These are phyloP conservation scores for Ceyx margarethae DNA, from an alignment of 2,113 vertebrate species.

Conservation along the genomic window DNA sequence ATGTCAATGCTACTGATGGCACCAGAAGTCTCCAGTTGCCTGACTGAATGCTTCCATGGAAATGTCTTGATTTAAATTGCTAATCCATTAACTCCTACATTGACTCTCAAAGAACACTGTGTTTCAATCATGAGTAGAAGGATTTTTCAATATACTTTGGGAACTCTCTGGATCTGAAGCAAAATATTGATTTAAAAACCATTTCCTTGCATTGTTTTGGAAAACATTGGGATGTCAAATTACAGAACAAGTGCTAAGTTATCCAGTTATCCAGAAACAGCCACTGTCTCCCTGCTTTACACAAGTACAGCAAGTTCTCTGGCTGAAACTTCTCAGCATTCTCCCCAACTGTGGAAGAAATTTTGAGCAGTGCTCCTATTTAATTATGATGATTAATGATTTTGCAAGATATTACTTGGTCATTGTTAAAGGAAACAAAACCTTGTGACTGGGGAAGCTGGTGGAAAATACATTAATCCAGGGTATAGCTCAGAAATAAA, in stretches of 20 bases:
- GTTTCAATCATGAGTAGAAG: not conserved
- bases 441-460: not conserved
- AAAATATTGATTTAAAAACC: not conserved
- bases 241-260: not conserved
- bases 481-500: not conserved
- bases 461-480: not conserved
- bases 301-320: not conserved
- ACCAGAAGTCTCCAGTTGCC: not conserved
- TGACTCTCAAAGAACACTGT: not conserved
- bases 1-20: not conserved
- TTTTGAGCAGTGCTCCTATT: not conserved
- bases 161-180: not conserved
- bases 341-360: not conserved
- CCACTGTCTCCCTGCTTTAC: not conserved
- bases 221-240: not conserved
- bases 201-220: not conserved
- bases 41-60: not conserved
- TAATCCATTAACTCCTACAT: not conserved
- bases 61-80: not conserved
- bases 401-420: not conserved
- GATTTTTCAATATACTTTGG: not conserved
- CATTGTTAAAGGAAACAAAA: not conserved
- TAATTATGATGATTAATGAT: not conserved
- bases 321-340: not conserved
- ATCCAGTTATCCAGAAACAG: not conserved